Evolutionary conservation across 1,140 invertebrate genomes (phyloP).

Genomic region (Danaus plexippus): DNA sequence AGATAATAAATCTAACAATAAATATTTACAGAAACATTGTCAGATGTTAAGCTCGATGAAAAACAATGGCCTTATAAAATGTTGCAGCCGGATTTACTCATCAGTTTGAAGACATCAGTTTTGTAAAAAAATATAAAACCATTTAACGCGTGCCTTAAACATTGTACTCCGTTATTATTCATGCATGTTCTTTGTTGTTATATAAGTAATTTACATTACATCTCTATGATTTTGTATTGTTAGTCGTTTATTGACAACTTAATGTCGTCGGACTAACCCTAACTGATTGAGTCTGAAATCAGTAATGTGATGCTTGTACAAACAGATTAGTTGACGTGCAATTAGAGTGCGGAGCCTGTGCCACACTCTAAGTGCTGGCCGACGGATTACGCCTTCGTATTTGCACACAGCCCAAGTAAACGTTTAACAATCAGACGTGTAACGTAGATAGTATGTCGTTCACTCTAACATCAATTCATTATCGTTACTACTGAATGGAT

Average conservation of each 20-base stretch:
- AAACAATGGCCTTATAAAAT: slow-evolving; percentile 54
- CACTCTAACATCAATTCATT: too few relatives aligned
- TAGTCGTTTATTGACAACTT: slow-evolving; percentile 17
- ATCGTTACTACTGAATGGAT: too few relatives aligned
- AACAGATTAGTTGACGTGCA: slow-evolving; percentile 64
- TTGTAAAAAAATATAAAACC: background rate
- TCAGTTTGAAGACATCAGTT: slow-evolving; percentile 13
- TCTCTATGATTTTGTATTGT: slow-evolving; percentile 1
- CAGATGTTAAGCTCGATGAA: slow-evolving; percentile 48
- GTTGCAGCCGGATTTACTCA: slow-evolving; percentile 44
- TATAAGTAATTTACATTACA: too few relatives aligned
- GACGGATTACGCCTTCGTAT: slow-evolving; percentile 65
- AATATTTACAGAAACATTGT: slow-evolving; percentile 60
- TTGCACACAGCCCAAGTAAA: slow-evolving; percentile 55
- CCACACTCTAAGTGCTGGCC: slow-evolving; percentile 59
- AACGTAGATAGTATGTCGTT: slow-evolving; percentile 40
- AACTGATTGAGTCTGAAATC: slow-evolving; percentile 33
- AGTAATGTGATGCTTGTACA: slow-evolving; percentile 52
- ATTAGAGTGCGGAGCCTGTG: slow-evolving; percentile 61
- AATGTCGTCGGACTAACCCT: slow-evolving; percentile 11
- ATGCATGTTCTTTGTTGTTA: too few relatives aligned
- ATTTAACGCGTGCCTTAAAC: slow-evolving; percentile 1
- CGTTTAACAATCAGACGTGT: slow-evolving; percentile 52
- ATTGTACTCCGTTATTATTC: background rate
- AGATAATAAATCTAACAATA: slow-evolving; percentile 59